Conservation (phyloP, 2,888 invertebrate genomes). For the Heliconius aoede region DNA sequence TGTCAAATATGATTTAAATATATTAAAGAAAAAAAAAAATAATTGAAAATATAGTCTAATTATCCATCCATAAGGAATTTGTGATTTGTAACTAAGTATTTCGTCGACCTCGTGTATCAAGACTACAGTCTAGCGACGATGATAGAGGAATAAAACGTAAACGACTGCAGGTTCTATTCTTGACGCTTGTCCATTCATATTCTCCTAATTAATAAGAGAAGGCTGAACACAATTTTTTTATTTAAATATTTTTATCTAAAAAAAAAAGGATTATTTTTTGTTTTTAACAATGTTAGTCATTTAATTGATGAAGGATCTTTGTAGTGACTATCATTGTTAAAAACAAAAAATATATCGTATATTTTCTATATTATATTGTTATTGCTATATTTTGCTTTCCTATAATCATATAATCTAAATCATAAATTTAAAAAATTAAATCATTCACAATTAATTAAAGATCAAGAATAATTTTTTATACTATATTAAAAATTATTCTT, state of each 20-base stretch:
- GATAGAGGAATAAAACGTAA: background rate
- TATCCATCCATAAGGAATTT: too few species aligned
- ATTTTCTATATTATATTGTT: too few species aligned
- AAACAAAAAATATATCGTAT: constrained; percentile 2
- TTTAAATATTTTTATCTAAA: constrained; percentile 6
- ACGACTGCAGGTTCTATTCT: constrained; percentile 30
- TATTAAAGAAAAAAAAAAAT: too few species aligned
- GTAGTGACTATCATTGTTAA: background rate
- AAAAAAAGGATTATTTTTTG: constrained; percentile 16
- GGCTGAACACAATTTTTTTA: background rate
- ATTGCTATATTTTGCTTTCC: too few species aligned
- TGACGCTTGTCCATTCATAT: background rate
- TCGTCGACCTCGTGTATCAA: background rate
- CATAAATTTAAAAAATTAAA: too few species aligned
- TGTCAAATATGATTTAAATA: background rate
- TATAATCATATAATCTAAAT: too few species aligned
- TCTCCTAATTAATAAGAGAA: background rate
- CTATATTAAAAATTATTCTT: too few species aligned
- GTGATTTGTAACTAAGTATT: background rate
- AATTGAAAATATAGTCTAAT: too few species aligned
- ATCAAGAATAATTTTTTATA: too few species aligned
- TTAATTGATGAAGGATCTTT: background rate
- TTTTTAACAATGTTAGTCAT: constrained; percentile 20
- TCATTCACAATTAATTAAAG: too few species aligned
- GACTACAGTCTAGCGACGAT: background rate